These are phyloP conservation scores for Tigriopus californicus DNA, from an alignment of 2,888 invertebrate species.

Conservation along the genomic window DNA sequence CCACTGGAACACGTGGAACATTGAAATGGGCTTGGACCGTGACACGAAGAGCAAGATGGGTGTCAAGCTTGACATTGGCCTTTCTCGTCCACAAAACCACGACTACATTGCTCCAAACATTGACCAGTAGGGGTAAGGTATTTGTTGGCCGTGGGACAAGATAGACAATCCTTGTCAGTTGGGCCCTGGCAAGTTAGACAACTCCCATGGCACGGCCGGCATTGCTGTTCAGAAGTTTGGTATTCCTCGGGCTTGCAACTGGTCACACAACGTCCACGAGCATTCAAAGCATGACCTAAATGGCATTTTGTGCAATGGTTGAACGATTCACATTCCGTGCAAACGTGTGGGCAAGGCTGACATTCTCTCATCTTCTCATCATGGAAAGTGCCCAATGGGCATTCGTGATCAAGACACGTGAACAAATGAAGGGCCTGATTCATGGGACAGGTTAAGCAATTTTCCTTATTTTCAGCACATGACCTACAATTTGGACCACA, in stretches of 20 bases:
- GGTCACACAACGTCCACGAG: no score
- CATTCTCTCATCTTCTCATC: conserved; percentile 43
- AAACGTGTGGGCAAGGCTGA: conserved; percentile 54
- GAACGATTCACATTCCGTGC: conserved; percentile 24
- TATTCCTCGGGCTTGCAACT: not conserved
- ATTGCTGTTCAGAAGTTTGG: not conserved
- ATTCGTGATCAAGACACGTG: not conserved
- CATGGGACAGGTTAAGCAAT: not conserved
- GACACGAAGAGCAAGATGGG: not conserved
- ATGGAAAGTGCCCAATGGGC: not conserved
- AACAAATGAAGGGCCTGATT: not conserved
- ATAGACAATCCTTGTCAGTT: not conserved
- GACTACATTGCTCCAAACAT: no score
- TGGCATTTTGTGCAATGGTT: not conserved
- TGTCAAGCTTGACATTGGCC: not conserved
- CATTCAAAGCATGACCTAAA: not conserved
- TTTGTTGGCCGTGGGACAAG: not conserved
- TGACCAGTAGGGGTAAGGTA: not conserved
- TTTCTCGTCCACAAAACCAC: no score
- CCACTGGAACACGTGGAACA: no score
- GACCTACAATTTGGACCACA: not conserved
- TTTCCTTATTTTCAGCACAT: not conserved
- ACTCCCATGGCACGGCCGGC: conserved; percentile 3
- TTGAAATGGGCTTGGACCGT: not conserved
- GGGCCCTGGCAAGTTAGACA: not conserved